Percentiles rank a stretch among this genome's conserved stretches.
Conservation (phyloP, 2,888 invertebrate species). For the Embidobia sp. region DNA sequence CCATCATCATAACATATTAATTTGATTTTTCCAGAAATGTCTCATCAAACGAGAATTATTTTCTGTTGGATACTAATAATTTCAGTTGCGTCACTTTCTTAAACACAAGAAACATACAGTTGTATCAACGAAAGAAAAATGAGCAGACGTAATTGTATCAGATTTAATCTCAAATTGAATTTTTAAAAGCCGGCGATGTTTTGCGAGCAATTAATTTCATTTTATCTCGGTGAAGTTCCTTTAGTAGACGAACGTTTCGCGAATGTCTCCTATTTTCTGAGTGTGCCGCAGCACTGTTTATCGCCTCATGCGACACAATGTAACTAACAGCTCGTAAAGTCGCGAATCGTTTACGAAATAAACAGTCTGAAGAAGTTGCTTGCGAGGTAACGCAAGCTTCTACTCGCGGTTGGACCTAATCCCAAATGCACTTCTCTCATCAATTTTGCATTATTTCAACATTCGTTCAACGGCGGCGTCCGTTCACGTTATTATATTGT, state of each 20-base stretch:
- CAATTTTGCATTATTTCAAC: slow-evolving; percentile 30
- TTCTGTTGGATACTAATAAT: too few species aligned
- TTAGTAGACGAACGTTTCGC: slow-evolving; percentile 10
- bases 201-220: slow-evolving; percentile 22
- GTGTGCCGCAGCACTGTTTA: slow-evolving; percentile 27
- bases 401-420: slow-evolving; percentile 27
- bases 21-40: too few species aligned
- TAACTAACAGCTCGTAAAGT: slow-evolving; percentile 53
- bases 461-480: not conserved
- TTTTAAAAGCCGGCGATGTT: slow-evolving; percentile 11
- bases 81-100: too few species aligned
- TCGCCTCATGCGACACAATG: slow-evolving; percentile 41
- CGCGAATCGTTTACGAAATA: slow-evolving; percentile 53
- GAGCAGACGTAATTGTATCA: not conserved
- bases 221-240: slow-evolving; percentile 22
- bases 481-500: not conserved
- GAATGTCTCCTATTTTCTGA: slow-evolving; percentile 32
- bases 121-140: slow-evolving; percentile 4
- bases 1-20: too few species aligned
- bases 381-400: slow-evolving; percentile 11
- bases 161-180: slow-evolving; percentile 17
- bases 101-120: not conserved
- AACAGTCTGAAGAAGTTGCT: slow-evolving; percentile 35
- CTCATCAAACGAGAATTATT: too few species aligned
- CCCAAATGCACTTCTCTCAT: slow-evolving; percentile 33